phyloP scores from a whole-genome alignment of 2,888 invertebrate species.

The Chamaedrilus cognettii region DNA sequence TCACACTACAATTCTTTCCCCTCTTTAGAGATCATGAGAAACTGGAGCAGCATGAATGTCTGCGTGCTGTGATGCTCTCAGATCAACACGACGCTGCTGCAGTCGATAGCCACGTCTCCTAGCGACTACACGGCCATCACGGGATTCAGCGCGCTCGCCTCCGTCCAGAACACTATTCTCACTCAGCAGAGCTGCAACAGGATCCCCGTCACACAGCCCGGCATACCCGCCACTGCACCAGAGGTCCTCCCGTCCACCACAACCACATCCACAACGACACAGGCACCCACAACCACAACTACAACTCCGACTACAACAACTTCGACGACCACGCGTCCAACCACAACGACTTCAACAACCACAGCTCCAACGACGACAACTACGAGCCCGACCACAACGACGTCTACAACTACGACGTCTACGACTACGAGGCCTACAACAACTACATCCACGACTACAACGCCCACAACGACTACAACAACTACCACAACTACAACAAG shows the following conservation, averaged over 20 bases:
- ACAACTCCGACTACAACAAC: no score
- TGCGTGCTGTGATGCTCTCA: slow-evolving; percentile 13
- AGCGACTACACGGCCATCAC: slow-evolving; percentile 3
- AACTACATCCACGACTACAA: no score
- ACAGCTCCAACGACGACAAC: slow-evolving; percentile 2
- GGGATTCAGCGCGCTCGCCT: slow-evolving; percentile 4
- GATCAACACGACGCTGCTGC: slow-evolving; percentile 15
- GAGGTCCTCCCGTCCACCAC: slow-evolving; percentile 13
- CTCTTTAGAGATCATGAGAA: neutral
- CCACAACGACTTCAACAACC: slow-evolving; percentile 20
- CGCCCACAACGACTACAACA: no score
- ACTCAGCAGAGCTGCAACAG: neutral
- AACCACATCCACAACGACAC: slow-evolving; percentile 14
- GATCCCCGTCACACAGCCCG: neutral
- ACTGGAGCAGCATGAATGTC: no score
- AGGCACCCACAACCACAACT: slow-evolving; percentile 16
- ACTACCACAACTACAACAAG: no score
- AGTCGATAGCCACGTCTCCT: slow-evolving; percentile 1
- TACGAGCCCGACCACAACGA: no score
- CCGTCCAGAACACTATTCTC: neutral
- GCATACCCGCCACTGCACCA: slow-evolving; percentile 1
- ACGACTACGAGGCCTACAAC: no score
- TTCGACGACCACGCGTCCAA: slow-evolving; percentile 13
- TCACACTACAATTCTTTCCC: neutral
- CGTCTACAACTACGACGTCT: no score